These are phyloP conservation scores for Triplophysa dalaica DNA, from an alignment of 2,113 vertebrate species.

Conservation along the genomic window DNA sequence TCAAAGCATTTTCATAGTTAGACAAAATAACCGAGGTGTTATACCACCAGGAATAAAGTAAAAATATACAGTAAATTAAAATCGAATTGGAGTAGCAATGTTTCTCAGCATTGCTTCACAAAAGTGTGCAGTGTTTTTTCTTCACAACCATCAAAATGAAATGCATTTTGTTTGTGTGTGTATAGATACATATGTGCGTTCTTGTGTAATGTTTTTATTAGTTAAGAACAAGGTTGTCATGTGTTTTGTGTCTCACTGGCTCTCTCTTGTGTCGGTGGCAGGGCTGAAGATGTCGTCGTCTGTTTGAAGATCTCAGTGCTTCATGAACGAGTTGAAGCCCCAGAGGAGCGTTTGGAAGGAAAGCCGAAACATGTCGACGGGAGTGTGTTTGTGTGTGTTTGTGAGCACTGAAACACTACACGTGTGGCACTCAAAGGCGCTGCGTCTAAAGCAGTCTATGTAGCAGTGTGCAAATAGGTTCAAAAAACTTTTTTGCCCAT, in stretches of 20 bases:
- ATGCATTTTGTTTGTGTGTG: too few relatives aligned
- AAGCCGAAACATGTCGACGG: constrained; percentile 81
- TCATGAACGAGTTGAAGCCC: constrained; percentile 72
- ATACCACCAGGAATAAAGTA: too few relatives aligned
- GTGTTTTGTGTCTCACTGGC: background rate
- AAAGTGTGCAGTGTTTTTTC: too few relatives aligned
- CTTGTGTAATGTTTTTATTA: too few relatives aligned
- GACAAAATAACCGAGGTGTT: too few relatives aligned
- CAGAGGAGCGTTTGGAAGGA: constrained; percentile 61
- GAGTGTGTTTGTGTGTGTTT: constrained; percentile 66
- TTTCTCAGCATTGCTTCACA: too few relatives aligned
- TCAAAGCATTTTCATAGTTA: too few relatives aligned
- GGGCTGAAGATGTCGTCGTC: constrained; percentile 72
- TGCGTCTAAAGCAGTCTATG: constrained; percentile 95
- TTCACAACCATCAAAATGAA: too few relatives aligned
- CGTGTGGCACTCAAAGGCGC: constrained; percentile 87
- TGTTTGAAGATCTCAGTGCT: constrained; percentile 72
- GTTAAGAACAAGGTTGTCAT: too few relatives aligned
- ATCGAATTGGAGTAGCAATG: too few relatives aligned
- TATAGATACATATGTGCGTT: too few relatives aligned
- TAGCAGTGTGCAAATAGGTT: constrained; percentile 99
- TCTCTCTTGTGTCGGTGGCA: constrained; percentile 63
- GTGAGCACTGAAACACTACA: constrained; percentile 97
- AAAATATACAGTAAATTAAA: too few relatives aligned
- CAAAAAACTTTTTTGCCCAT: constrained; percentile 87